These are phyloP conservation scores for Galemys pyrenaicus DNA, from an alignment of 2,113 vertebrate genomes.

Conservation along the genomic window DNA sequence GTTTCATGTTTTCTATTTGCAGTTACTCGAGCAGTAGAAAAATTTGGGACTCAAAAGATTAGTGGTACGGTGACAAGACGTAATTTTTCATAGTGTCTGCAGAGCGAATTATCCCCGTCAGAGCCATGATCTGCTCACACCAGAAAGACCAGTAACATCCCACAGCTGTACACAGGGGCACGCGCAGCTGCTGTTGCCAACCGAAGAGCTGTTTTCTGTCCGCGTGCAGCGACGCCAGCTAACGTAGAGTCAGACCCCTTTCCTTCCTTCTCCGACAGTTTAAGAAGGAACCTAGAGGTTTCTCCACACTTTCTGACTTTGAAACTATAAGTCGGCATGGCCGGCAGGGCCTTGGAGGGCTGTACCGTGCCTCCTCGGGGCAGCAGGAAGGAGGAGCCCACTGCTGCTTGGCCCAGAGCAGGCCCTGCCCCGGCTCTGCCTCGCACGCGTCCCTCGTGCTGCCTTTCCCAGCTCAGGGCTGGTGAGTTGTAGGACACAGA, in stretches of 20 bases:
- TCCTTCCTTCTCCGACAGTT: constrained; percentile 46
- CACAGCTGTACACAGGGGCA: constrained; percentile 9
- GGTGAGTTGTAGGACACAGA: background rate
- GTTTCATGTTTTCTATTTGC: constrained; percentile 85
- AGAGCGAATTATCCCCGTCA: constrained; percentile 83
- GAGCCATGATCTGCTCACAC: constrained; percentile 81
- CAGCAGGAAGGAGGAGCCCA: no score
- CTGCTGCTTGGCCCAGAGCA: no score
- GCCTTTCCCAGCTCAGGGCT: background rate
- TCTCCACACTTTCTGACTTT: constrained; percentile 35
- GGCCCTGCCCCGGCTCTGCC: background rate
- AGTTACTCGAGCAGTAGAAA: constrained; percentile 85
- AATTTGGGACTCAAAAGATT: constrained; percentile 87
- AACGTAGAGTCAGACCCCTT: constrained; percentile 66
- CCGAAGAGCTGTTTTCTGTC: constrained; percentile 55
- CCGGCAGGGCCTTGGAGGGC: background rate
- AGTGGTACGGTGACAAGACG: constrained; percentile 84
- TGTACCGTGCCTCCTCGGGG: no score
- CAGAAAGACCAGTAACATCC: constrained; percentile 75
- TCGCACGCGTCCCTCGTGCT: background rate
- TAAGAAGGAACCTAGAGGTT: background rate
- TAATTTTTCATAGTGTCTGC: constrained; percentile 85
- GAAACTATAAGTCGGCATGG: background rate
- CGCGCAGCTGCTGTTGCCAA: constrained; percentile 47
- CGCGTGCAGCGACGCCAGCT: constrained; percentile 25